phyloP scores from a whole-genome alignment of 2,113 vertebrate species.

The Cebus imitator region DNA sequence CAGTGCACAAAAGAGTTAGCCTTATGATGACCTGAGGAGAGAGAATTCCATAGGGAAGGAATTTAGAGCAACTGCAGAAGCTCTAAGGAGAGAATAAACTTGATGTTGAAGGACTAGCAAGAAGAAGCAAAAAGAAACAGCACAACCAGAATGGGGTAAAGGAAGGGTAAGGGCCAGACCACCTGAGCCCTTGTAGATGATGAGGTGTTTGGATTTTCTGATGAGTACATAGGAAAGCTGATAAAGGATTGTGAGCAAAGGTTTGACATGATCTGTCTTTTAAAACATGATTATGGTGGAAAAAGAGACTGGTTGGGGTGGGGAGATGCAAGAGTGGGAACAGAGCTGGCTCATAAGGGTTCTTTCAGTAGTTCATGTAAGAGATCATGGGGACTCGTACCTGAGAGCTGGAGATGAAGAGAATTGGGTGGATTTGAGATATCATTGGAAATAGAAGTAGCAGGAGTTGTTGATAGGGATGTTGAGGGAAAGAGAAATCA shows the following conservation, averaged over 20 bases:
- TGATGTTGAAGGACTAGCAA: not conserved
- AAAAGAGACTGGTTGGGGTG: not conserved
- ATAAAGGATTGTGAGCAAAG: not conserved
- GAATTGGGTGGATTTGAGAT: not conserved
- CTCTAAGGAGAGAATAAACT: not conserved
- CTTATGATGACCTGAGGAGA: not conserved
- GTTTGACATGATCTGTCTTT: not conserved
- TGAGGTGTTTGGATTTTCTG: not conserved
- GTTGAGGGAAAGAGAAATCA: not conserved
- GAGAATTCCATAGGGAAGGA: not conserved
- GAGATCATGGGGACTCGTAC: not conserved
- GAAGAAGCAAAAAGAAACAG: not conserved
- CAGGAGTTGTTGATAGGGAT: not conserved
- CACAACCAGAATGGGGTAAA: not conserved
- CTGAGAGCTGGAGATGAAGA: not conserved
- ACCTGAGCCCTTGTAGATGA: not conserved
- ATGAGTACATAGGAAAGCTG: not conserved
- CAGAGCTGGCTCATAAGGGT: not conserved
- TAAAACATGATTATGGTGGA: not conserved
- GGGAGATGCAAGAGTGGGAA: not conserved
- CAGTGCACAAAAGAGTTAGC: not conserved
- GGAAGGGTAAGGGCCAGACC: too few species aligned
- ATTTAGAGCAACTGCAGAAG: too few species aligned
- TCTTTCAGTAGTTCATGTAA: not conserved
- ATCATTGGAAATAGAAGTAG: not conserved